Base-by-base conservation (phyloP, 2,888 invertebrate genomes). In the Trachelus troglodyta region DNA sequence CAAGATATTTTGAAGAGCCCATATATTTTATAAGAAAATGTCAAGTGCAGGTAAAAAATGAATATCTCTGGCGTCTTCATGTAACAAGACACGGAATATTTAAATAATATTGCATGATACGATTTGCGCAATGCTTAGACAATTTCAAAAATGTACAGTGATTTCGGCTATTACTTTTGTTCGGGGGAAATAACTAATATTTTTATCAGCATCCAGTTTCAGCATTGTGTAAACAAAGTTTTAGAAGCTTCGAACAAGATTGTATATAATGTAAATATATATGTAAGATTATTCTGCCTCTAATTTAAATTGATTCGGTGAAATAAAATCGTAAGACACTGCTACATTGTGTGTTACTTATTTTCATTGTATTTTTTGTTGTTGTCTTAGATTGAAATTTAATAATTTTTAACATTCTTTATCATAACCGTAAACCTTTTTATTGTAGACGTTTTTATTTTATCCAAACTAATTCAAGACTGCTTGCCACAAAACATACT, bases 241-340 rank as follows among this genome's bases (percentile, higher is more conserved):
- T 85, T 83, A 84, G 80, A 83, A 84, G 85, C 81, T 84, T 83
- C 84, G 83, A 83, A 76, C 80, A 81, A 81, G 81, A 85, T 84
- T 91, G 91, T 91, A 91, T 82, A 91, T 91, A 91, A 87, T 91
- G 91, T 91, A 91, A 90, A 91, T 91, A 91, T 89, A 79, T 83
- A 75, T 84, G 84, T 82, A 81, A 85, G 83, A 81, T 69, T 85
- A 83, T 82, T 81, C 85, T 83, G 84, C 79, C 78, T 81, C 83
- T 84, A 85, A 84, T 85, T 86, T 83, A 87, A 82, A 85, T 85
- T 86, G 86, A 88, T 83, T 89, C 86, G 85, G 89, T 89, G 82
- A 85, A 89, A 87, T 86, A 88, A 88, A 86, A 84, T 81, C 69
- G 31, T 69, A 40, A 40, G 23, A 40, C 40, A 40, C 40, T 40